Evolutionary conservation across 2,797 vertebrate species (phyloP).

Genomic region (Emys orbicularis): DNA sequence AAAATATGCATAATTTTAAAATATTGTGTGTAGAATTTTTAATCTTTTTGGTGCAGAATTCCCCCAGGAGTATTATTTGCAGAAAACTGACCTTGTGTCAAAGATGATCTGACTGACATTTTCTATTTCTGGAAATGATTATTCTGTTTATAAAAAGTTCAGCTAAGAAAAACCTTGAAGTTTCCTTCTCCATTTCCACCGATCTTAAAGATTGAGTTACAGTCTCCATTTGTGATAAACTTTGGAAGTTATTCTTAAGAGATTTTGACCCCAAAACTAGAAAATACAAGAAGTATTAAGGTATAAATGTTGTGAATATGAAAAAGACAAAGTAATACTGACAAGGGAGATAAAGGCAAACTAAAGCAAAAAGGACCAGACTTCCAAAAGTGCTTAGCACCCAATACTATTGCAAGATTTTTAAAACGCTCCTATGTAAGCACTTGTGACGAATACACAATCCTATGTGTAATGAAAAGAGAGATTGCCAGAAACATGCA

Average conservation of each 20-base stretch:
- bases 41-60: too few relatives aligned
- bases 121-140: conserved; percentile 77
- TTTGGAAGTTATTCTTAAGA: neutral
- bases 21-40: too few relatives aligned
- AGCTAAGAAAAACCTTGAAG: conserved; percentile 57
- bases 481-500: neutral
- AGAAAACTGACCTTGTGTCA: conserved; percentile 55
- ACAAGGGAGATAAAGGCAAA: neutral
- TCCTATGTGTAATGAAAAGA: fast-evolving
- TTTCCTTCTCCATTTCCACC: conserved; percentile 39
- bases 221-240: conserved; percentile 23
- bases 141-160: conserved; percentile 73
- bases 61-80: neutral
- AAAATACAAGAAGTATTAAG: fast-evolving
- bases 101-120: conserved; percentile 46
- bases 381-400: neutral
- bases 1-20: too few relatives aligned
- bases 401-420: neutral
- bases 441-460: neutral
- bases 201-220: conserved; percentile 52
- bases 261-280: neutral
- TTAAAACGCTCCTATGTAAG: neutral
- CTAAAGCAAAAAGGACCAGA: neutral
- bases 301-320: neutral
- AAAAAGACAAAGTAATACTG: neutral